Base-by-base conservation (phyloP, 2,888 invertebrate genomes). In the Listrodromus nycthemerus region DNA sequence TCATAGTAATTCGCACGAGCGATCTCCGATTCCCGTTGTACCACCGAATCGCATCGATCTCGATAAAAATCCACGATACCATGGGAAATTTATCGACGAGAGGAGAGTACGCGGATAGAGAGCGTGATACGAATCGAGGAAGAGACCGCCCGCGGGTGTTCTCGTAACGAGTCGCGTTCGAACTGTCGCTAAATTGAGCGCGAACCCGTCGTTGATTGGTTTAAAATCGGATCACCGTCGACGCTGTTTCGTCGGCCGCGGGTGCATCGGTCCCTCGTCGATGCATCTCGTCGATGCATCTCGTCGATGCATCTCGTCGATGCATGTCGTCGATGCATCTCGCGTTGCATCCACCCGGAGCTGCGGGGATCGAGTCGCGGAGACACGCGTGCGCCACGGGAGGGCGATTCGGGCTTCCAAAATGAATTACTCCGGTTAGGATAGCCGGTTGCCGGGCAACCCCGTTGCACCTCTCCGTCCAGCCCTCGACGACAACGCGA, bases 131-230 rank as follows among this genome's bases (percentile, higher is more conserved):
- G n/a, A n/a, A 52, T 67, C 37, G 61, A 65, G 61, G 77, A 63
- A 66, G 27, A 74, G 71, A 71, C 76, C 63, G 65, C 58, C 76
- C 63, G 65, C 58, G 74, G 80, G 77, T 63, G 77, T 84, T 55
- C 80, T 81, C n/a, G 70, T 78, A 79, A 70, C 66, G 81, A 82
- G 48, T 88, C 88, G 91, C 88, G 89, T 91, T 88, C 86, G 89
- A 89, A 85, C 89, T 89, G 92, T 91, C 91, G 92, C 92, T 91
- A 92, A 92, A 93, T 92, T 92, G 91, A 92, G 92, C 91, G 90
- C 92, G 89, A 91, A 92, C 91, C 92, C 92, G 88, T 89, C 89
- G 90, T 91, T 92, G 92, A 93, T 92, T 92, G 92, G 91, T 92
- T 93, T 92, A 90, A 92, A 92, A 92, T 93, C 92, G 89, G 92